Base-by-base conservation (phyloP, 2,113 vertebrate genomes). In the Rhegmatorhina hoffmannsi region DNA sequence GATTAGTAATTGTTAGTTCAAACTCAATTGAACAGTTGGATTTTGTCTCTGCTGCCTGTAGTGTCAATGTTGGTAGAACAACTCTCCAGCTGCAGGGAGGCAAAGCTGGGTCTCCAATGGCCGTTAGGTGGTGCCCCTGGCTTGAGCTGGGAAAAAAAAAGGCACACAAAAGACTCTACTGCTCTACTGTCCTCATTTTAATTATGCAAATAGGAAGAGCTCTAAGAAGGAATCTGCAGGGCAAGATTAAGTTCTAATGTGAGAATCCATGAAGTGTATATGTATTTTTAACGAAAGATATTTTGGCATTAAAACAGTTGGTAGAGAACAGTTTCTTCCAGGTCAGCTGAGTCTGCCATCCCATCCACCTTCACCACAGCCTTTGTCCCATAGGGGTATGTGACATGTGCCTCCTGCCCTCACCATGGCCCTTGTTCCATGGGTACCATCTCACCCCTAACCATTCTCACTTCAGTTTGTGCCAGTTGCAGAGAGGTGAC, bases 81-180 rank as follows among this genome's bases (percentile, higher is more conserved):
- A 14, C 9, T 25, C 17, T 36, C 10, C 72, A 59, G 10, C 8
- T 17, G 33, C 52, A 31, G 34, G 29, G 40, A 73, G 47, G 20
- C 38, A 28, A 55, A 82, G 68, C 74, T 25, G 13, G 40, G 47
- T n/a, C 31, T 89, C 25, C 20, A 7, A 1, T 81, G 85, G 25
- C 96, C 95, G 2, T 95, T 96, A 96, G 96, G 94, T 95, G 96
- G 96, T 93, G 95, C 96, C 96, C 90, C 92, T 96, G 93, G 58
- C 92, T 95, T 69, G 90, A 74, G 31, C 1, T 33, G 64, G 72
- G 34, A 17, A 26, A 44, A 55, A 38, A 47, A 20, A 12, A 44
- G 2, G 2, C 23, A 19, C 44, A 47, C 25, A 46, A 66, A 90
- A 80, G 38, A 21, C 12, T 68, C 49, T 10, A 7, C 50, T 44